Base-by-base conservation (phyloP, 2,888 invertebrate genomes). In the Dryobotodes eremita region DNA sequence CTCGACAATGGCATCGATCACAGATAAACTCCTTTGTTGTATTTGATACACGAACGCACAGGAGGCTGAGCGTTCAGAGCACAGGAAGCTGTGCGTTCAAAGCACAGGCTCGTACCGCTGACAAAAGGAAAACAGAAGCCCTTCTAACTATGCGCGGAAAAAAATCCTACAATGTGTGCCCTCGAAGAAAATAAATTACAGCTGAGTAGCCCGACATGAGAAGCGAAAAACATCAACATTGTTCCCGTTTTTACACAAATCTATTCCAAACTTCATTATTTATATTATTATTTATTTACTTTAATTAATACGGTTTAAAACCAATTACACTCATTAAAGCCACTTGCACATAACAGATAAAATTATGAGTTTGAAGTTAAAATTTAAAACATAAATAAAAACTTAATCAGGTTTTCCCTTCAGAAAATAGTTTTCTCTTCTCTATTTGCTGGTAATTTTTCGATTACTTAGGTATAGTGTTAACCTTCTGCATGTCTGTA, bases 1-100 rank as follows among this genome's bases (percentile, higher is more conserved):
- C 42, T 48, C 36, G n/a, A 79, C 68, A 72, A 87, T 78, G 87
- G 83, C 70, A 69, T 50, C 71, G 64, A 75, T 71, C 69, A 42
- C 17, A 70, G 77, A 69, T 73, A 57, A 66, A 62, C 70, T 59
- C 50, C 50, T 55, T 75, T 85, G 65, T 82, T 73, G 69, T 65
- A 10, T 48, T 61, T 53, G 46, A 53, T 20, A 46, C 73, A 65
- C 55, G 50, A 55, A 31, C 68, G 48, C 46, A 46, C 65, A 71
- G 71, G 31, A 79, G 69, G 53, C 53, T 36, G 31, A 2, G 31
- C 2, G 31, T 36, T 36, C 31, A 36, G 31, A 36, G 48, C 46
- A 46, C 65, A 71, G 71, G 31, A 42, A 42, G 42, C 42, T 42
- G 42, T 42, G 42, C 42, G 42, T 42, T 42, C 42, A 42, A 5